These are phyloP conservation scores for Trissolcus japonicus DNA, from an alignment of 2,888 invertebrate genomes.

Conservation along the genomic window DNA sequence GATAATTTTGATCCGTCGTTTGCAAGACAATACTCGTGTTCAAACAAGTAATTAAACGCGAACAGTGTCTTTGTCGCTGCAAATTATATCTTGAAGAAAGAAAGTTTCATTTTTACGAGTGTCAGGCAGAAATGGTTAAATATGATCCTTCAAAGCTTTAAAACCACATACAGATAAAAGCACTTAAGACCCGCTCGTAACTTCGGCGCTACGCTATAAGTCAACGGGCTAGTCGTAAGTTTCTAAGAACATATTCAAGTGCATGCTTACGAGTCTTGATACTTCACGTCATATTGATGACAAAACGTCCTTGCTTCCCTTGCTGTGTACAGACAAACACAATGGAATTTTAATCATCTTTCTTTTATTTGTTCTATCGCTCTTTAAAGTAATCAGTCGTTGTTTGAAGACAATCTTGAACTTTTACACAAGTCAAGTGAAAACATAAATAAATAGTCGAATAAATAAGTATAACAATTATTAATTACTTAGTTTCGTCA, in stretches of 20 bases:
- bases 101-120: slow-evolving; percentile 56
- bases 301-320: slow-evolving; percentile 45
- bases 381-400: slow-evolving; percentile 41
- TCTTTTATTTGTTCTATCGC: slow-evolving; percentile 46
- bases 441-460: slow-evolving; percentile 30
- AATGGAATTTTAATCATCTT: slow-evolving; percentile 51
- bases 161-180: slow-evolving; percentile 59
- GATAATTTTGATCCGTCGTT: slow-evolving; percentile 31
- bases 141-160: slow-evolving; percentile 58
- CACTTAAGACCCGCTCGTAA: slow-evolving; percentile 59
- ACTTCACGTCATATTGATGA: slow-evolving; percentile 54
- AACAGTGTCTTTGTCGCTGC: slow-evolving; percentile 52
- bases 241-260: slow-evolving; percentile 57
- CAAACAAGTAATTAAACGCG: slow-evolving; percentile 51
- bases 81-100: slow-evolving; percentile 50
- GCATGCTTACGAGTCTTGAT: slow-evolving; percentile 54
- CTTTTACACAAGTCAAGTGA: slow-evolving; percentile 17
- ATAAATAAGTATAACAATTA: slow-evolving; percentile 34
- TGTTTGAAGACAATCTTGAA: slow-evolving; percentile 23
- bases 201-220: slow-evolving; percentile 55
- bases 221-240: slow-evolving; percentile 56
- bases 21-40: slow-evolving; percentile 30
- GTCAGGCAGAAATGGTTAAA: slow-evolving; percentile 58
- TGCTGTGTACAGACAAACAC: slow-evolving; percentile 40
- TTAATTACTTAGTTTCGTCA: slow-evolving; percentile 11